These are phyloP conservation scores for Poeciliopsis prolifica DNA, from an alignment of 2,113 vertebrate genomes.

Conservation along the genomic window DNA sequence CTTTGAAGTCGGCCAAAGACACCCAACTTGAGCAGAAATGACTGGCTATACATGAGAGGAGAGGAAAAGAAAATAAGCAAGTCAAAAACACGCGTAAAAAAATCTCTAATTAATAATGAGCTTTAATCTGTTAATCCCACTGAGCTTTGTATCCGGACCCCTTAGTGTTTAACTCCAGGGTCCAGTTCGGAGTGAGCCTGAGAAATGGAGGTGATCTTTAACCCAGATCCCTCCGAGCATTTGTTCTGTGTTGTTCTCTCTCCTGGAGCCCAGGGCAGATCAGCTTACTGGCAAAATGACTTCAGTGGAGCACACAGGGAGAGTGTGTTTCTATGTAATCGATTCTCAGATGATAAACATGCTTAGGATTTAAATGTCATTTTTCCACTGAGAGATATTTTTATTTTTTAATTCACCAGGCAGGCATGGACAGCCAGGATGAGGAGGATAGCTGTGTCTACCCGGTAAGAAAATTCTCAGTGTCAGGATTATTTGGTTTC, in stretches of 20 bases:
- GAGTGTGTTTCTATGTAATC: background rate
- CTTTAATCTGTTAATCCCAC: background rate
- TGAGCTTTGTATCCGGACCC: background rate
- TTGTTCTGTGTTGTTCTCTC: background rate
- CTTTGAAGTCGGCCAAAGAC: background rate
- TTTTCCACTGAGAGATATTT: too few species aligned
- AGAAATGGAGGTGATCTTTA: constrained; percentile 33
- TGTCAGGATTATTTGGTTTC: too few species aligned
- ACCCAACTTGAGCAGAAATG: background rate
- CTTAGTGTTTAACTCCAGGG: constrained; percentile 11
- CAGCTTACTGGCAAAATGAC: background rate
- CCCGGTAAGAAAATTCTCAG: constrained; percentile 52
- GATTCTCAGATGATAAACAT: too few species aligned
- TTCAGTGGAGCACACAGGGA: background rate
- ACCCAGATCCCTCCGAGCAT: constrained; percentile 34
- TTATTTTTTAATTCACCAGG: constrained; percentile 35
- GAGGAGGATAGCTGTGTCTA: constrained; percentile 73
- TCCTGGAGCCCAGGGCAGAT: background rate
- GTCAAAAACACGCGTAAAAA: background rate
- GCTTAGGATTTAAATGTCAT: too few species aligned
- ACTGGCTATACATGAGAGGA: background rate
- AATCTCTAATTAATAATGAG: too few species aligned
- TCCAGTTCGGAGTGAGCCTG: background rate
- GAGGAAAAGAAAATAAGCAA: background rate
- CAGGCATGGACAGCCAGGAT: constrained; percentile 70